These are phyloP conservation scores for Amazona vittata DNA, from an alignment of 2,113 vertebrate species.

Conservation along the genomic window DNA sequence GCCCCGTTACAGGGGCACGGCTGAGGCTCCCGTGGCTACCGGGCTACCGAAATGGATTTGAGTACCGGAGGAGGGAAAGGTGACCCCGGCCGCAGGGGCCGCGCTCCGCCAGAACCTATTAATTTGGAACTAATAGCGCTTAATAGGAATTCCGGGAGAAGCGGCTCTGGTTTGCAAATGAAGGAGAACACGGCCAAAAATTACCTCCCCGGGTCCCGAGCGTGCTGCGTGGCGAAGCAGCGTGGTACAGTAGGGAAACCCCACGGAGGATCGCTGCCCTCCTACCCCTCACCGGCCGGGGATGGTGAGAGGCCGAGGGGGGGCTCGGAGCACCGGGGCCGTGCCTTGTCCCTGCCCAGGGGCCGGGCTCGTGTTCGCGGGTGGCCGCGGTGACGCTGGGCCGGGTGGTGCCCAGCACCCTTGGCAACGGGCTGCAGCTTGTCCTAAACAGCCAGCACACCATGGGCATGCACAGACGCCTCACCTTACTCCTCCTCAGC, in stretches of 20 bases:
- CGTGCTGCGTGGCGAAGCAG: background rate
- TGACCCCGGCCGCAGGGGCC: background rate
- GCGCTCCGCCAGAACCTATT: background rate
- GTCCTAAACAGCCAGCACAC: constrained; percentile 34
- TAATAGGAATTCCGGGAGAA: background rate
- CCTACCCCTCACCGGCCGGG: accelerated
- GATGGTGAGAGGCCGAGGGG: background rate
- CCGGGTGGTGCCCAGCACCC: background rate
- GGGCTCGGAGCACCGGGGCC: background rate
- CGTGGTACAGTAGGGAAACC: background rate
- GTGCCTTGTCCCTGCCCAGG: background rate
- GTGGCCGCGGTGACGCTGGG: background rate
- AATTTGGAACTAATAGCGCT: background rate
- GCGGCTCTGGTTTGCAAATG: constrained; percentile 36
- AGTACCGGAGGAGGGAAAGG: background rate
- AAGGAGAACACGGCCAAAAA: background rate
- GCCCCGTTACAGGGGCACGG: background rate
- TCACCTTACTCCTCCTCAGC: constrained; percentile 13
- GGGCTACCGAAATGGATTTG: background rate
- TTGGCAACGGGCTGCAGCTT: constrained; percentile 31
- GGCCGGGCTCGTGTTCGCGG: background rate
- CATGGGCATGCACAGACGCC: background rate
- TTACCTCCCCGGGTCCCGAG: background rate
- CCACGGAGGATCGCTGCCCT: background rate
- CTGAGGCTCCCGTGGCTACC: background rate